Percentiles rank a stretch among this genome's conserved stretches.
These are phyloP conservation scores for Hirudinaria manillensis DNA, from an alignment of 2,888 invertebrate species.

Conservation along the genomic window DNA sequence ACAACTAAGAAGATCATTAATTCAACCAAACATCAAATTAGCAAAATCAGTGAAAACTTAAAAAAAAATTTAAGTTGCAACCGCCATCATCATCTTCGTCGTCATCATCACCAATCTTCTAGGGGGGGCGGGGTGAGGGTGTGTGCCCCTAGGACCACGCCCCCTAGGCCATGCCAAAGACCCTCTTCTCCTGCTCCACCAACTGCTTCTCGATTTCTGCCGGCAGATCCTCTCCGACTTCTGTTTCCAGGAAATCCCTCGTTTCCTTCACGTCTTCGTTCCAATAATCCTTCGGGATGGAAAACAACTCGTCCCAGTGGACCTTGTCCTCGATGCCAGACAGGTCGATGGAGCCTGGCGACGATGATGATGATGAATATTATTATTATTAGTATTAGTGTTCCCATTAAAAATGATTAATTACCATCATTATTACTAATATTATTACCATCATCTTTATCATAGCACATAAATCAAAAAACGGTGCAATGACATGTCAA, in stretches of 20 bases:
- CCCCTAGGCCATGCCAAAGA: slow-evolving; percentile 22
- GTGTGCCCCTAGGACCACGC: neutral
- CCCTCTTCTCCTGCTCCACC: slow-evolving; percentile 41
- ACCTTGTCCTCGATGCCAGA: slow-evolving; percentile 33
- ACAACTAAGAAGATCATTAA: no score
- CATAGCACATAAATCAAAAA: no score
- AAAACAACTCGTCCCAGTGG: slow-evolving; percentile 68
- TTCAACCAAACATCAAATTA: no score
- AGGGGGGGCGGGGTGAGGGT: neutral
- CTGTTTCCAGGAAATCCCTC: slow-evolving; percentile 77
- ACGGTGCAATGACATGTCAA: no score
- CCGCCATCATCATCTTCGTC: neutral
- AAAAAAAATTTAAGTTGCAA: neutral
- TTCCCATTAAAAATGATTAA: no score
- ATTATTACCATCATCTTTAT: no score
- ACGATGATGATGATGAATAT: no score
- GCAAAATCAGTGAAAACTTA: neutral
- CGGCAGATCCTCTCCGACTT: slow-evolving; percentile 80
- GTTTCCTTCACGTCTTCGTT: slow-evolving; percentile 69
- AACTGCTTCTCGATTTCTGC: slow-evolving; percentile 67
- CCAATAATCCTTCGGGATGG: slow-evolving; percentile 84
- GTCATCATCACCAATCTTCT: neutral
- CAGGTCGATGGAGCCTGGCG: slow-evolving; percentile 34
- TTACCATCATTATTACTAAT: no score
- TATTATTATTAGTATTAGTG: no score